Evolutionary conservation across 2,113 vertebrate species (phyloP).

Genomic region (Prunella himalayana): DNA sequence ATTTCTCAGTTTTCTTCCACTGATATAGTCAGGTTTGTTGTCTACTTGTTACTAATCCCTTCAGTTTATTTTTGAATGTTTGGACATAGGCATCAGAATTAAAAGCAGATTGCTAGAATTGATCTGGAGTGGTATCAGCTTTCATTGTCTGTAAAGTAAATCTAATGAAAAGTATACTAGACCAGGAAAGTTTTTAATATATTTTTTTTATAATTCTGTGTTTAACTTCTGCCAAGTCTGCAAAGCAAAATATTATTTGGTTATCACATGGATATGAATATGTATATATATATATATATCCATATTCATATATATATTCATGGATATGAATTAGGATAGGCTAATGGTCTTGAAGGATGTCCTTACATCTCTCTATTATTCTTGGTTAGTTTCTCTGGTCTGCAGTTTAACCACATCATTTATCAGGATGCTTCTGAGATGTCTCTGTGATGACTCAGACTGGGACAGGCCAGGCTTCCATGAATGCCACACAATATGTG

Average conservation of each 20-base stretch:
- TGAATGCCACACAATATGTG: neutral
- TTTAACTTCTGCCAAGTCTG: neutral
- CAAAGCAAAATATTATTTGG: neutral
- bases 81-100: neutral
- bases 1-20: neutral
- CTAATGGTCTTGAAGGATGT: neutral
- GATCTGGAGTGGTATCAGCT: neutral
- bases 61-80: neutral
- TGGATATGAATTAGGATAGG: neutral
- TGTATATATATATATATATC: neutral
- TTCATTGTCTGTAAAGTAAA: neutral
- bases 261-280: neutral
- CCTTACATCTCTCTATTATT: neutral
- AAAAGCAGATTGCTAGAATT: neutral
- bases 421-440: neutral
- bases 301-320: too few relatives aligned
- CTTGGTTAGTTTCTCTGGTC: neutral
- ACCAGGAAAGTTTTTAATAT: neutral
- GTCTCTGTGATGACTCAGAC: neutral
- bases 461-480: neutral
- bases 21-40: neutral
- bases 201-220: neutral
- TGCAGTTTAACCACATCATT: neutral
- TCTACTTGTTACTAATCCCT: neutral
- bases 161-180: neutral